Base-by-base conservation (phyloP, 2,113 vertebrate species). In the Columba livia region DNA sequence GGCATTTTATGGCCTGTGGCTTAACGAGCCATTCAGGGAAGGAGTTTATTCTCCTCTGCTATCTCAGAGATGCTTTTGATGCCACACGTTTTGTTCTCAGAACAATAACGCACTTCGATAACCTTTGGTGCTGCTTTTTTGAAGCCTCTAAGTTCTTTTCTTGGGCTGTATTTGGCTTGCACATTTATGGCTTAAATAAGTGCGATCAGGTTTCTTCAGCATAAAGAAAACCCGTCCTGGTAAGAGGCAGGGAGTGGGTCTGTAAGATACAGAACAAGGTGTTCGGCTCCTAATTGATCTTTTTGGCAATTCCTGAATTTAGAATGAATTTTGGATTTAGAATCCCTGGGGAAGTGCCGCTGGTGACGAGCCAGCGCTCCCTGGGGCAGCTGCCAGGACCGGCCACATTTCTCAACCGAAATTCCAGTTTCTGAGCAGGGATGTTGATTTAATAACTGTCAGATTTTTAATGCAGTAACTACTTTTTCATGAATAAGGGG, bases 151-250 rank as follows among this genome's bases (percentile, higher is more conserved):
- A 1, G 1, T 21, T 74, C 61, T 61, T 32, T 5, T 57, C 66
- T 25, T 15, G 7, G 42, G 73, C 29, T 36, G 38, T 13, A 0
- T 57, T 86, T 60, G 67, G 7, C 31, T 51, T 21, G 13, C 10
- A 29, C 10, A 26, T 78, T 86, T 69, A 24, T 36, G 57, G 28
- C 32, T 84, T 40, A 31, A 64, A 24, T 26, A 58, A 25, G 40
- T 6, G 21, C 0, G 2, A 1, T 36, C 0, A 0, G 25, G 29
- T 54, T 87, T 67, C 48, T 78, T 8, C 61, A 19, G 73, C 1
- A 0, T 4, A 28, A 21, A 58, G 72, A 34, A 79, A 66, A 12
- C 18, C 7, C 11, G 0, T 60, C 21, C 25, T 7, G 15, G 23
- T 9, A 5, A 3, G 64, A 56, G 91, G 44, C 18, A 19, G 44